Evolutionary conservation across 2,113 vertebrate genomes (phyloP).

Genomic region (Anoplopoma fimbria): DNA sequence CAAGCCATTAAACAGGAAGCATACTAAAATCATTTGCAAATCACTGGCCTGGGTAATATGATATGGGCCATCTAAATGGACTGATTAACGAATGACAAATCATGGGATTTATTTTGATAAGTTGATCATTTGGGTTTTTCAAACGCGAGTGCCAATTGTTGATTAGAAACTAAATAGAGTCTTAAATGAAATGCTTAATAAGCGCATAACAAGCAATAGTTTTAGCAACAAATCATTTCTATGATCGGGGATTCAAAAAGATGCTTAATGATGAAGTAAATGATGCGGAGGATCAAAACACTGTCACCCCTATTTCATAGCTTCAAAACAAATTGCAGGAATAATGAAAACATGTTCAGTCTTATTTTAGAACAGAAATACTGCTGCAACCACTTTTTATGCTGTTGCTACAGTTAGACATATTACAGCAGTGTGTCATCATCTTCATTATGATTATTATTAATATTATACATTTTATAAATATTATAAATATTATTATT

Average conservation of each 20-base stretch:
- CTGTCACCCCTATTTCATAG: constrained; percentile 22
- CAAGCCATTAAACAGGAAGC: constrained; percentile 80
- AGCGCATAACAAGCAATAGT: constrained; percentile 78
- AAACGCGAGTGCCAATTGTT: constrained; percentile 58
- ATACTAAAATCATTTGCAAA: constrained; percentile 75
- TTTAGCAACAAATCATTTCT: constrained; percentile 69
- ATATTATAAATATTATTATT: no score
- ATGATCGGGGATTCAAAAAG: constrained; percentile 37
- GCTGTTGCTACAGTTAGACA: neutral
- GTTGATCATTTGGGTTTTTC: constrained; percentile 51
- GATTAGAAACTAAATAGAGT: constrained; percentile 70
- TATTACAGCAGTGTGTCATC: neutral
- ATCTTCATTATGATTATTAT: neutral
- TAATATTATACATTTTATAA: no score
- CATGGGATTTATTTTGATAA: constrained; percentile 69
- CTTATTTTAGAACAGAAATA: constrained; percentile 37
- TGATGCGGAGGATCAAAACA: constrained; percentile 37
- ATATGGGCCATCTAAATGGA: constrained; percentile 67
- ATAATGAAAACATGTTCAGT: constrained; percentile 58
- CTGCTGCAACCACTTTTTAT: constrained; percentile 8
- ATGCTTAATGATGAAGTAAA: constrained; percentile 56
- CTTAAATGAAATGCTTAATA: constrained; percentile 78
- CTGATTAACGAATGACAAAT: constrained; percentile 75
- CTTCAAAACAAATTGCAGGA: constrained; percentile 64
- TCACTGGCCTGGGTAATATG: constrained; percentile 77